These are phyloP conservation scores for Cylindroiulus punctatus DNA, from an alignment of 2,888 invertebrate species.

Conservation along the genomic window DNA sequence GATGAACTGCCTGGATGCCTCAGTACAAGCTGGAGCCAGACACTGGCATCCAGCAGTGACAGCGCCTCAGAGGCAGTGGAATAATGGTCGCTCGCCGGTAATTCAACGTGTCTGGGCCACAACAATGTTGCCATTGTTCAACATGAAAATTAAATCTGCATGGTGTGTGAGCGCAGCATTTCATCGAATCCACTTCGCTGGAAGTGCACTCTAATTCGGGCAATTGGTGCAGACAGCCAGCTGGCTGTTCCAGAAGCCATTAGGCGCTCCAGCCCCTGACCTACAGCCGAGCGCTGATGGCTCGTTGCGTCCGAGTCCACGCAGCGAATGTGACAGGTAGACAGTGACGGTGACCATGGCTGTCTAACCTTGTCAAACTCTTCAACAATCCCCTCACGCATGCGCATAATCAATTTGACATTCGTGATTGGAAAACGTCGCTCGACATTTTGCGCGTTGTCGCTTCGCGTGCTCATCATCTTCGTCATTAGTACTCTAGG, in stretches of 20 bases:
- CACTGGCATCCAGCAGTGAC: no score
- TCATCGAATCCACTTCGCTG: not conserved
- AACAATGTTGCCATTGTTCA: constrained; percentile 21
- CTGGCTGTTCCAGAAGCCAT: not conserved
- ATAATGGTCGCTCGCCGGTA: not conserved
- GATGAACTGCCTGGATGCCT: no score
- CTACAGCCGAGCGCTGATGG: not conserved
- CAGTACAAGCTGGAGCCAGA: no score
- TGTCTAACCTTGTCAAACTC: constrained; percentile 55
- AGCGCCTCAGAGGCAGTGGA: not conserved
- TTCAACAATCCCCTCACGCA: constrained; percentile 40
- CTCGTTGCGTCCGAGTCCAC: not conserved
- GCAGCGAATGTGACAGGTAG: constrained; percentile 46
- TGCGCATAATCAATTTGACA: constrained; percentile 49
- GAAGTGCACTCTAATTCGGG: constrained; percentile 24
- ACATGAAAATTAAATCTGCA: constrained; percentile 3
- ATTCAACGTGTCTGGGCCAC: constrained; percentile 6
- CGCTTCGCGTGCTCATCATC: constrained; percentile 43
- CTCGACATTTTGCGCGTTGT: constrained; percentile 35
- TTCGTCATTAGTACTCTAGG: constrained; percentile 5
- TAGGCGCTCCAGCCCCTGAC: constrained; percentile 1
- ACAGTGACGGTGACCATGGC: constrained; percentile 51
- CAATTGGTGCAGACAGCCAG: not conserved
- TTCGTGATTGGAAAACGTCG: constrained; percentile 38
- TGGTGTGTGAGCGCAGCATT: constrained; percentile 10